phyloP scores from a whole-genome alignment of 2,888 invertebrate species.

The Teleogryllus oceanicus region DNA sequence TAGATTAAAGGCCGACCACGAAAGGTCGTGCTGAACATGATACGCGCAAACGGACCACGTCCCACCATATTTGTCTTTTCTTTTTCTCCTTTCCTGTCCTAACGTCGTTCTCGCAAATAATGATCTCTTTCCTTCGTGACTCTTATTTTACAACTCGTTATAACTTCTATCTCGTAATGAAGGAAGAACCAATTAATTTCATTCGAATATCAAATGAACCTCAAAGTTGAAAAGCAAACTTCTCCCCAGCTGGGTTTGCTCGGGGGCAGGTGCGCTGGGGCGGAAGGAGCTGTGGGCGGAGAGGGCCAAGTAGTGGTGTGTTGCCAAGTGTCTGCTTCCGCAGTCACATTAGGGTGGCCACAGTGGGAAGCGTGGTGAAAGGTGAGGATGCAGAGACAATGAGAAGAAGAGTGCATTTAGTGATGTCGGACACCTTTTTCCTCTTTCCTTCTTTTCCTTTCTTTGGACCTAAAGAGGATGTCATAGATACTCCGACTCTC shows the following conservation, averaged over 20 bases:
- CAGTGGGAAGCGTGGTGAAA: too few species aligned
- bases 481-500: too few species aligned
- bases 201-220: slow-evolving; percentile 9
- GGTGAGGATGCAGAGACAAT: too few species aligned
- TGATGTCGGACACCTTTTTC: too few species aligned
- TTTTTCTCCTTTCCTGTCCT: background rate
- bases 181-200: slow-evolving; percentile 1
- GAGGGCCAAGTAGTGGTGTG: background rate
- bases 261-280: background rate
- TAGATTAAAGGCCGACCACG: too few species aligned
- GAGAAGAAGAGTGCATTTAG: too few species aligned
- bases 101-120: background rate
- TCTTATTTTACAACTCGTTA: slow-evolving; percentile 8
- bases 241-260: background rate
- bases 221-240: slow-evolving; percentile 6
- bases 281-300: background rate
- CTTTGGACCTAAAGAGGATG: too few species aligned
- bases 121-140: background rate
- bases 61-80: background rate
- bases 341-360: too few species aligned
- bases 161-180: slow-evolving; percentile 7
- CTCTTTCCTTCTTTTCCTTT: too few species aligned
- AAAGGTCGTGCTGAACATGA: too few species aligned
- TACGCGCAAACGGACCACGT: background rate
- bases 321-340: too few species aligned